Conservation (phyloP, 2,797 vertebrate genomes). For the Notolabrus celidotus region DNA sequence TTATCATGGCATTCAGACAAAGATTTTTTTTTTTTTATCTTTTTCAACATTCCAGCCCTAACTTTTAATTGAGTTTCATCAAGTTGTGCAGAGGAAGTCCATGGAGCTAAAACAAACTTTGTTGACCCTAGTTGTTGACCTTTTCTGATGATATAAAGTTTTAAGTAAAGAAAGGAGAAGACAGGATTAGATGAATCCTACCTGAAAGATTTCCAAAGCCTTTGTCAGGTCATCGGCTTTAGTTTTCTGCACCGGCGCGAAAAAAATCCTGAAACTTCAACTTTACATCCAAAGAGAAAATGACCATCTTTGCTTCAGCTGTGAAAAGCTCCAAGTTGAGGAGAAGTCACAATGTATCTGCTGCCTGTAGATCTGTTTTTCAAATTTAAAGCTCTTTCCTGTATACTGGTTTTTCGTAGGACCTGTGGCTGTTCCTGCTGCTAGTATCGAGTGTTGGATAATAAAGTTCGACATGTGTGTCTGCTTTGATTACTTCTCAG, state of each 20-base stretch:
- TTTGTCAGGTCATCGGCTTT: conserved; percentile 61
- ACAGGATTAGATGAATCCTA: conserved; percentile 39
- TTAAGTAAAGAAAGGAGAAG: background rate
- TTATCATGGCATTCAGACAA: background rate
- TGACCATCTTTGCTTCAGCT: conserved; percentile 10
- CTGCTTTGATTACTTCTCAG: conserved; percentile 86
- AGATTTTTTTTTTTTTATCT: conserved; percentile 9
- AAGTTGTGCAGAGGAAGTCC: background rate
- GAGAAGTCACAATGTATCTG: conserved; percentile 41
- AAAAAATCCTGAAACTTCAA: conserved; percentile 22
- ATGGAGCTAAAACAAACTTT: background rate
- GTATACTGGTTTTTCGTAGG: conserved; percentile 43
- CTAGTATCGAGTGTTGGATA: conserved; percentile 87
- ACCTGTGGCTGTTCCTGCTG: conserved; percentile 74
- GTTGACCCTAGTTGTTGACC: background rate
- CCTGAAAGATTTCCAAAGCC: conserved; percentile 61
- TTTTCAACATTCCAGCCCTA: background rate
- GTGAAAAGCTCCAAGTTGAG: conserved; percentile 42
- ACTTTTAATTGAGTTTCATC: background rate
- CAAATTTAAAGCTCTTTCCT: conserved; percentile 41
- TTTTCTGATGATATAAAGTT: background rate
- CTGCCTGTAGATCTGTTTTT: conserved; percentile 42
- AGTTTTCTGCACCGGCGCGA: conserved; percentile 7
- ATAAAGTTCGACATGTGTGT: conserved; percentile 90
- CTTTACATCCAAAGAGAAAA: conserved; percentile 39